Percentiles rank a stretch among this genome's conserved stretches.
These are phyloP conservation scores for Lytechinus pictus DNA, from an alignment of 35 echinoderm and acorn worm species.

Conservation along the genomic window DNA sequence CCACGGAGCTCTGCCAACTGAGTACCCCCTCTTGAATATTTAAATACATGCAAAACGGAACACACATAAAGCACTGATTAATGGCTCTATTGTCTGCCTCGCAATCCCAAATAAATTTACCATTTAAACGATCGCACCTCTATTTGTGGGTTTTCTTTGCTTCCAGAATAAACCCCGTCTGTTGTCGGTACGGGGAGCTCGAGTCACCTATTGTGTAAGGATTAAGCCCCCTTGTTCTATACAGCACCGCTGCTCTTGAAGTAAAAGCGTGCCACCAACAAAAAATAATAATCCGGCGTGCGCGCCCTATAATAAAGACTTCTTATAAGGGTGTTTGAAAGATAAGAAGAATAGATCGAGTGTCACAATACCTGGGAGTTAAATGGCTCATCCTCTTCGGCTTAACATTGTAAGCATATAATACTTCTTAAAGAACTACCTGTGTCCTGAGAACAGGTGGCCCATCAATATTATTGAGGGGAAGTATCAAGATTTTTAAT, in stretches of 20 bases:
- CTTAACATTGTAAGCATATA: neutral
- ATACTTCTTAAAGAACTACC: neutral
- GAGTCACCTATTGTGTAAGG: neutral
- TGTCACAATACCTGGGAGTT: neutral
- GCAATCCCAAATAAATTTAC: neutral
- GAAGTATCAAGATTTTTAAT: neutral
- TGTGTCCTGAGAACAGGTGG: neutral
- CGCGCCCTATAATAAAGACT: neutral
- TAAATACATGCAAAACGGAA: neutral
- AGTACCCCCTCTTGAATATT: neutral
- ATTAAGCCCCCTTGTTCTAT: neutral
- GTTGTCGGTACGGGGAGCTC: neutral
- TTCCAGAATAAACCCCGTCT: neutral
- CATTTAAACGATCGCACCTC: neutral
- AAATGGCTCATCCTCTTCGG: neutral
- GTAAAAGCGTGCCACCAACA: neutral
- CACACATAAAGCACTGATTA: neutral
- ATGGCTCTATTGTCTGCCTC: neutral
- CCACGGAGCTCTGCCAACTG: neutral
- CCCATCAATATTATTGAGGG: neutral
- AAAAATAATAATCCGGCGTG: neutral
- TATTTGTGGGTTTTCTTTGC: neutral
- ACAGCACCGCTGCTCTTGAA: neutral
- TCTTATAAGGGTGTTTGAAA: neutral
- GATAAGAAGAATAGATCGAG: neutral